phyloP scores from a whole-genome alignment of 2,797 vertebrate genomes.

The Poeciliopsis paucimaculata region DNA sequence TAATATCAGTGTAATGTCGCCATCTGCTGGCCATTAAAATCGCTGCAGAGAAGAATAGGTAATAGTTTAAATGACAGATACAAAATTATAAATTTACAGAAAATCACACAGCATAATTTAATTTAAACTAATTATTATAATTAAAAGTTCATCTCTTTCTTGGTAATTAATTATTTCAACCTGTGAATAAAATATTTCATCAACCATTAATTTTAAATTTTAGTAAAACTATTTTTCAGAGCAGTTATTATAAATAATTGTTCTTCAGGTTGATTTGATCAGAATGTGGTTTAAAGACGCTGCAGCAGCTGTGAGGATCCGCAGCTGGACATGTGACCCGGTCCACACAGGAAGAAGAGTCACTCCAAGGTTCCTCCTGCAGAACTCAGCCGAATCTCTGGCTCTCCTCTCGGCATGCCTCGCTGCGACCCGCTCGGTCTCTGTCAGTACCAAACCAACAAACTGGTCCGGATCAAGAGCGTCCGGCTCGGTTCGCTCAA shows the following conservation, averaged over 20 bases:
- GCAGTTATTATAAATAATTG: neutral
- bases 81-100: neutral
- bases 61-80: neutral
- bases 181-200: neutral
- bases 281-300: neutral
- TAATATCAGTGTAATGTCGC: neutral
- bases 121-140: no score
- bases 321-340: neutral
- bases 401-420: slow-evolving; percentile 50
- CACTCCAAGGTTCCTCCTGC: neutral
- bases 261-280: neutral
- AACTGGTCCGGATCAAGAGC: slow-evolving; percentile 80
- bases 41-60: neutral
- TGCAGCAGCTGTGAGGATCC: neutral
- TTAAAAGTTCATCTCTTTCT: neutral
- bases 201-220: neutral
- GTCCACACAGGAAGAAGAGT: neutral
- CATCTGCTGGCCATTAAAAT: neutral
- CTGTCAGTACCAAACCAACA: slow-evolving; percentile 83
- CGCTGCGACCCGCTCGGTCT: slow-evolving; percentile 47
- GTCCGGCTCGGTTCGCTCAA: slow-evolving; percentile 79
- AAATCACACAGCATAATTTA: neutral
- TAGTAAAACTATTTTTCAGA: neutral
- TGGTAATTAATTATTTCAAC: neutral
- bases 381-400: neutral